Conservation (phyloP, 2,888 invertebrate genomes). For the Lymantria monacha region DNA sequence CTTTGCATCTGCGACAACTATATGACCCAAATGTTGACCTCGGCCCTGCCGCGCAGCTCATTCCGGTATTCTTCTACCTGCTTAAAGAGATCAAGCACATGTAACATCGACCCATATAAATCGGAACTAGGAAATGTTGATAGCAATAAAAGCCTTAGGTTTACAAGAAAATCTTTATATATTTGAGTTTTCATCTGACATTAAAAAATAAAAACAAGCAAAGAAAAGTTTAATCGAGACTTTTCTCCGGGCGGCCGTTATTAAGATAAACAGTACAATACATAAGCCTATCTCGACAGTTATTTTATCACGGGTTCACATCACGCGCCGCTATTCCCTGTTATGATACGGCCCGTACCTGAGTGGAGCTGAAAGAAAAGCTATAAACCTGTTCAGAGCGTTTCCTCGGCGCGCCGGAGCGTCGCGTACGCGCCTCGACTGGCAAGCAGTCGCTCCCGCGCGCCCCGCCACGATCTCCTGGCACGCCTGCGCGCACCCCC, state of each 20-base stretch:
- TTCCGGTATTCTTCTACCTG: no score
- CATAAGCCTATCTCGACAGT: slow-evolving; percentile 83
- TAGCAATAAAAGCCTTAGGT: no score
- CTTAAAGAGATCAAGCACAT: no score
- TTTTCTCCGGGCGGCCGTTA: slow-evolving; percentile 79
- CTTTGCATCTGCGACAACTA: no score
- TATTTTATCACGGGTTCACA: slow-evolving; percentile 83
- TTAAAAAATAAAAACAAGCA: slow-evolving; percentile 39
- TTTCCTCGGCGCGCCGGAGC: slow-evolving; percentile 78
- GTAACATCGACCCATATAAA: no score
- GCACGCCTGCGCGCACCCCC: slow-evolving; percentile 52
- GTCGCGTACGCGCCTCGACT: slow-evolving; percentile 78
- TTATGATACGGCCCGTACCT: slow-evolving; percentile 83
- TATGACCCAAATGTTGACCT: no score
- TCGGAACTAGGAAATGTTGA: no score
- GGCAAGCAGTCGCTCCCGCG: slow-evolving; percentile 53
- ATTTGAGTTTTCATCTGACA: not conserved
- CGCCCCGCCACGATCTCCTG: slow-evolving; percentile 27
- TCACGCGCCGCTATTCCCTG: slow-evolving; percentile 82
- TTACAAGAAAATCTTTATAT: no score
- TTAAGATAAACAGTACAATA: slow-evolving; percentile 83
- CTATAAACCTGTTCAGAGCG: slow-evolving; percentile 81
- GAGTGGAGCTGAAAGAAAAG: slow-evolving; percentile 82
- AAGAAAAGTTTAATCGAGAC: slow-evolving; percentile 73
- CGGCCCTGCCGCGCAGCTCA: no score